Evolutionary conservation across 2,113 vertebrate species (phyloP).

Genomic region (Anarhynchus alexandrinus): DNA sequence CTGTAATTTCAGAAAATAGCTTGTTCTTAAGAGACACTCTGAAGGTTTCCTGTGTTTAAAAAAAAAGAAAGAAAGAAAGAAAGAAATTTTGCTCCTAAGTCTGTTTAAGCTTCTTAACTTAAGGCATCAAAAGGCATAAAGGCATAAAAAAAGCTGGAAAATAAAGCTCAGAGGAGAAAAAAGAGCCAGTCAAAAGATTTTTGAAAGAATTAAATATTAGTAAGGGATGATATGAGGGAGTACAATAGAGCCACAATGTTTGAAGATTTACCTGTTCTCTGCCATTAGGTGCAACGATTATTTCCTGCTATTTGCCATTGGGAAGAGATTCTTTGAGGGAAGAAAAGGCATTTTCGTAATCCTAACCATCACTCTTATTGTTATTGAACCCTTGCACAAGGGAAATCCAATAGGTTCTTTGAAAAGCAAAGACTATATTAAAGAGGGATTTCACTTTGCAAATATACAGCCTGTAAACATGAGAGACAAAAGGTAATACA

Average conservation of each 20-base stretch:
- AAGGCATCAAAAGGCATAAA: slow-evolving; percentile 49
- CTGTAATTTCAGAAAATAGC: neutral
- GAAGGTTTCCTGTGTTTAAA: neutral
- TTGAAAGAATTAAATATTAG: slow-evolving; percentile 52
- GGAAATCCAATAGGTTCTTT: neutral
- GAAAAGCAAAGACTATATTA: slow-evolving; percentile 8
- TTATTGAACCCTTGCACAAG: neutral
- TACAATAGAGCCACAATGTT: slow-evolving; percentile 10
- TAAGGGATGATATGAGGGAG: neutral
- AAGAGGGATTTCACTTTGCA: slow-evolving; percentile 24
- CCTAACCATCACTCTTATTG: neutral
- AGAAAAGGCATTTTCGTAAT: slow-evolving; percentile 37
- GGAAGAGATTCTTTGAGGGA: neutral
- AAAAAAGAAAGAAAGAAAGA: neutral
- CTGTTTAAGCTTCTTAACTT: slow-evolving; percentile 38
- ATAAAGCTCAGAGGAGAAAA: slow-evolving; percentile 17
- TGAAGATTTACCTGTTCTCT: slow-evolving; percentile 37
- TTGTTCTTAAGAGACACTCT: neutral
- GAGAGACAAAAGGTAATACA: neutral
- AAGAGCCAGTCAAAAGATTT: neutral
- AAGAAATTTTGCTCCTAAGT: neutral
- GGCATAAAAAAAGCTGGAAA: slow-evolving; percentile 14
- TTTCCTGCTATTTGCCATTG: neutral
- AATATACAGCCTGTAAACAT: slow-evolving; percentile 8
- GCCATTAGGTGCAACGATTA: neutral